These are phyloP conservation scores for Xiphydria camelus DNA, from an alignment of 2,888 invertebrate genomes.

Conservation along the genomic window DNA sequence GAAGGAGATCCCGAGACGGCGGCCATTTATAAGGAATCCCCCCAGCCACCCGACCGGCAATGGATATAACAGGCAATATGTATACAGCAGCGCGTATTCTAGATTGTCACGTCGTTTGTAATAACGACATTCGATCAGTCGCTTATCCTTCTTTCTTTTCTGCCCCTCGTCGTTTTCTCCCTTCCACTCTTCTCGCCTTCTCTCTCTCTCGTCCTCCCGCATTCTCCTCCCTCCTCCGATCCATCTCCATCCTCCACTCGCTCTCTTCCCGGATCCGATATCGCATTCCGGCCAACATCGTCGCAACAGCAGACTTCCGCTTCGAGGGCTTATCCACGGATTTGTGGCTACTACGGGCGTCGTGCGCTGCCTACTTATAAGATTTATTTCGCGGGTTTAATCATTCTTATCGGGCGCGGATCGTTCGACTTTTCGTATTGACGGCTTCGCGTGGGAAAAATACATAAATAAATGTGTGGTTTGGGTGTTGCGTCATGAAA, in stretches of 20 bases:
- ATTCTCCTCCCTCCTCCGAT: background rate
- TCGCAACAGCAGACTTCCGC: slow-evolving; percentile 40
- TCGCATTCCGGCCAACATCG: slow-evolving; percentile 43
- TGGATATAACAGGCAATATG: slow-evolving; percentile 47
- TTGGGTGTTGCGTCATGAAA: too few species aligned
- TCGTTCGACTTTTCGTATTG: too few species aligned
- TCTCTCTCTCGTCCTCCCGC: background rate
- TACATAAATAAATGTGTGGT: too few species aligned
- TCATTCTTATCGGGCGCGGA: background rate
- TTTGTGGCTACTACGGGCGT: slow-evolving; percentile 48
- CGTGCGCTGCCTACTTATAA: slow-evolving; percentile 56
- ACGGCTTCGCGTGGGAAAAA: too few species aligned
- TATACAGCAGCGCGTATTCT: slow-evolving; percentile 44
- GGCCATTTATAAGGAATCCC: slow-evolving; percentile 3
- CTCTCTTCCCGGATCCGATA: slow-evolving; percentile 28
- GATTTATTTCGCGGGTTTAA: slow-evolving; percentile 44
- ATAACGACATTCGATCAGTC: slow-evolving; percentile 53
- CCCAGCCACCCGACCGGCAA: slow-evolving; percentile 19
- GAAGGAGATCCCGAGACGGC: background rate
- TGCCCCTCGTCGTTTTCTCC: slow-evolving; percentile 28
- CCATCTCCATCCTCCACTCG: slow-evolving; percentile 5
- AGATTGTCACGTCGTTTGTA: slow-evolving; percentile 54
- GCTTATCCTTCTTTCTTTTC: slow-evolving; percentile 36
- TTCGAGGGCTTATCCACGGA: slow-evolving; percentile 52
- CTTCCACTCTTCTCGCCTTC: too few species aligned